Evolutionary conservation across 2,888 invertebrate genomes (phyloP).

Genomic region (Minunthozetes semirufus): DNA sequence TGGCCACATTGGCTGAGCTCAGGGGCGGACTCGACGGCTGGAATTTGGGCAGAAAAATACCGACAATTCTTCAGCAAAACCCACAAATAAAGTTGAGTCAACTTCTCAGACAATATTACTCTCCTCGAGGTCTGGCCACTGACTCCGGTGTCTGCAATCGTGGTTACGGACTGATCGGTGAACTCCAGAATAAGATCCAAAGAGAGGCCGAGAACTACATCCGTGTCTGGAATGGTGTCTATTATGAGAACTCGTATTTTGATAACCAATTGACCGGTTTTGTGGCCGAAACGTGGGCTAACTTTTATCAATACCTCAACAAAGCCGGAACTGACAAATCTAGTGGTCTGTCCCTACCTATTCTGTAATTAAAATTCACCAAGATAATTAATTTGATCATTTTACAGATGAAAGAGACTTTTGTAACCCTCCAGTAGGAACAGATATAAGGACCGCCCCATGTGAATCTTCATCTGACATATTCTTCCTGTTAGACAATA

Average conservation of each 20-base stretch:
- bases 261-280: constrained; percentile 13
- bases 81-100: constrained; percentile 39
- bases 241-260: neutral
- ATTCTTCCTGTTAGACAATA: constrained; percentile 34
- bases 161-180: neutral
- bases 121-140: constrained; percentile 33
- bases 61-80: neutral
- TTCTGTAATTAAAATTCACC: neutral
- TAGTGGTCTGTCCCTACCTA: neutral
- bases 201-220: constrained; percentile 24
- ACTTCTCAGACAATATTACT: constrained; percentile 41
- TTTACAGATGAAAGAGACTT: constrained; percentile 23
- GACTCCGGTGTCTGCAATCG: constrained; percentile 25
- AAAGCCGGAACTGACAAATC: neutral
- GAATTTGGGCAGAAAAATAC: constrained; percentile 29
- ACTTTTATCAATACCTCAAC: neutral
- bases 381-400: neutral
- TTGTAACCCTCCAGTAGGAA: neutral
- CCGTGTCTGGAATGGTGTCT: constrained; percentile 20
- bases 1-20: constrained; percentile 35
- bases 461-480: constrained; percentile 24
- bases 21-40: constrained; percentile 38
- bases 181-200: constrained; percentile 10
- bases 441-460: constrained; percentile 8
- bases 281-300: neutral